These are phyloP conservation scores for Patiria pectinifera DNA, from an alignment of 53 echinoderm and acorn worm species.

Conservation along the genomic window DNA sequence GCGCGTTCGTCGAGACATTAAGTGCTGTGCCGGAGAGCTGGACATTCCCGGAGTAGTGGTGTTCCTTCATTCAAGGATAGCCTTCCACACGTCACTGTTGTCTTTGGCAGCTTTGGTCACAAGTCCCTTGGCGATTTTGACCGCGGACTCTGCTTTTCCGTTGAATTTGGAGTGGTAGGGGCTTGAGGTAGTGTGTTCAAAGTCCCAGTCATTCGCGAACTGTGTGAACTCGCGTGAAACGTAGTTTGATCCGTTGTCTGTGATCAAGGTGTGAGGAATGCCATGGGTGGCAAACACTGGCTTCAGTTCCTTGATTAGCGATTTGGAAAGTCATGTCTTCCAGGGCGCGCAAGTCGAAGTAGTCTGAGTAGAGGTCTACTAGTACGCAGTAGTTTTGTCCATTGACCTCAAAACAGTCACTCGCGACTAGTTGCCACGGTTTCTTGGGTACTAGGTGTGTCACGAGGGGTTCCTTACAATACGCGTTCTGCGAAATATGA, in stretches of 20 bases:
- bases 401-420: constrained; percentile 29
- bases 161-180: too few species aligned
- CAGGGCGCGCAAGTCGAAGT: constrained; percentile 14
- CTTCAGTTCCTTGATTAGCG: constrained; percentile 38
- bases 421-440: background rate
- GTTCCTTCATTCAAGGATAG: too few species aligned
- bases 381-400: constrained; percentile 28
- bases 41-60: too few species aligned
- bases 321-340: constrained; percentile 28
- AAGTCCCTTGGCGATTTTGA: too few species aligned
- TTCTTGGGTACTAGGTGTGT: constrained; percentile 23
- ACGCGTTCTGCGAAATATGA: constrained; percentile 3
- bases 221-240: constrained; percentile 15
- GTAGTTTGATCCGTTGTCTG: constrained; percentile 51
- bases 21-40: too few species aligned
- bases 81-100: too few species aligned
- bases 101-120: too few species aligned
- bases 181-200: too few species aligned
- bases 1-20: too few species aligned
- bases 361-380: constrained; percentile 26
- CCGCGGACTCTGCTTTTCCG: too few species aligned
- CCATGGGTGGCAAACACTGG: constrained; percentile 47
- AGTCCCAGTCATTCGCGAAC: too few species aligned
- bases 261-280: constrained; percentile 32
- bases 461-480: constrained; percentile 4